Conservation (phyloP, 2,888 invertebrate genomes). For the Dugesia japonica region DNA sequence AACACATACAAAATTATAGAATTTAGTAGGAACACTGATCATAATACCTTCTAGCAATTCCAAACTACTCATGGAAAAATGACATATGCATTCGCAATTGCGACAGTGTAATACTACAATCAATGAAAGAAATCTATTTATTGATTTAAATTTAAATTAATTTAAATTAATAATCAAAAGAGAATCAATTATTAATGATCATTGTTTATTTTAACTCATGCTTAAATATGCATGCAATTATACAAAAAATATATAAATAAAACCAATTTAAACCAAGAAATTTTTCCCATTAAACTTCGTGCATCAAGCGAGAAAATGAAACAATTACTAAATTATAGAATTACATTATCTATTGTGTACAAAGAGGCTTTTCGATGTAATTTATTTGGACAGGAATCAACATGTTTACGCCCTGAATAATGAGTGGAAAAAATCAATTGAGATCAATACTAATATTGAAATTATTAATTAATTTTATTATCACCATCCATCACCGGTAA, state of each 20-base stretch:
- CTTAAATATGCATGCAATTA: background rate
- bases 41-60: background rate
- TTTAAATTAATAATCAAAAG: too few relatives aligned
- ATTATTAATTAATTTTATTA: background rate
- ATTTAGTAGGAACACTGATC: too few relatives aligned
- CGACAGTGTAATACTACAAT: background rate
- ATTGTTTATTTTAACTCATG: background rate
- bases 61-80: conserved; percentile 5
- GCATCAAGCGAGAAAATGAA: background rate
- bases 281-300: background rate
- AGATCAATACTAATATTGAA: background rate
- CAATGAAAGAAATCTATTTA: background rate
- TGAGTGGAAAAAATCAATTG: background rate
- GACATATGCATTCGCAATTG: background rate
- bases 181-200: too few relatives aligned
- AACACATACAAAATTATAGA: too few relatives aligned
- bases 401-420: background rate
- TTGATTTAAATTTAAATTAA: too few relatives aligned
- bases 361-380: background rate
- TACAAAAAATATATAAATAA: too few relatives aligned
- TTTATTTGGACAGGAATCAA: background rate
- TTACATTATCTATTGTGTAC: background rate
- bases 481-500: background rate
- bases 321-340: background rate
- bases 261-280: too few relatives aligned